phyloP scores from a whole-genome alignment of 2,797 vertebrate genomes.

The Cirrhinus mrigala region DNA sequence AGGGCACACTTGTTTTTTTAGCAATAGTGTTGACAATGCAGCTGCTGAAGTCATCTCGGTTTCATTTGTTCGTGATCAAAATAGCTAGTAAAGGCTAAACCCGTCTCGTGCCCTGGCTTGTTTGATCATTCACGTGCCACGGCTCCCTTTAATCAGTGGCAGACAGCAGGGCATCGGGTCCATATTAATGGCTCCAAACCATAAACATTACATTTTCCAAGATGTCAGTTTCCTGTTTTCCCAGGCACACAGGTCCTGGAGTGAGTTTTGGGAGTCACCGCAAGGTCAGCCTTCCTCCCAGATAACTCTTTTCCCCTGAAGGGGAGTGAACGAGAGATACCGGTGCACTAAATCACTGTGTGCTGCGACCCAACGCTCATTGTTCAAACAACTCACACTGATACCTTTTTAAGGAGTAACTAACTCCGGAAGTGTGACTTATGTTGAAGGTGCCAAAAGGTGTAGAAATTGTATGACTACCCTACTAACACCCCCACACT shows the following conservation, averaged over 20 bases:
- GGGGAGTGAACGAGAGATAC: constrained; percentile 35
- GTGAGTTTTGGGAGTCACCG: constrained; percentile 83
- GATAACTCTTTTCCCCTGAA: constrained; percentile 61
- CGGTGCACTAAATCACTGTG: constrained; percentile 33
- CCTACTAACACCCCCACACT: constrained; percentile 36
- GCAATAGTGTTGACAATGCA: constrained; percentile 18
- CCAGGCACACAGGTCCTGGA: constrained; percentile 84
- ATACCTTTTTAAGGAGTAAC: constrained; percentile 32
- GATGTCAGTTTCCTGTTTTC: constrained; percentile 83
- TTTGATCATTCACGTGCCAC: constrained; percentile 39
- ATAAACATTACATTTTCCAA: constrained; percentile 80
- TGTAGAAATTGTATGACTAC: constrained; percentile 7
- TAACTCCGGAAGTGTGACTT: constrained; percentile 30
- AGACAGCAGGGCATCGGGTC: constrained; percentile 47
- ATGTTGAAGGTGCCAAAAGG: constrained; percentile 29
- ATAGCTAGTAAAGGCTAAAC: constrained; percentile 29
- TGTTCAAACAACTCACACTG: constrained; percentile 28
- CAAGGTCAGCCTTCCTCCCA: constrained; percentile 89
- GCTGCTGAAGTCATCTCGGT: constrained; percentile 33
- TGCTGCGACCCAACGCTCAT: not conserved
- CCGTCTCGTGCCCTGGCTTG: constrained; percentile 41
- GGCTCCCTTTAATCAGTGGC: constrained; percentile 56
- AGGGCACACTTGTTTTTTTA: not conserved
- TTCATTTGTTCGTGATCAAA: constrained; percentile 42
- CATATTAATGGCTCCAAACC: constrained; percentile 69